A percentile compares a stretch with the other conserved stretches of the same genome.
Conservation (phyloP, 2,113 vertebrate genomes). For the Ornithorhynchus anatinus region DNA sequence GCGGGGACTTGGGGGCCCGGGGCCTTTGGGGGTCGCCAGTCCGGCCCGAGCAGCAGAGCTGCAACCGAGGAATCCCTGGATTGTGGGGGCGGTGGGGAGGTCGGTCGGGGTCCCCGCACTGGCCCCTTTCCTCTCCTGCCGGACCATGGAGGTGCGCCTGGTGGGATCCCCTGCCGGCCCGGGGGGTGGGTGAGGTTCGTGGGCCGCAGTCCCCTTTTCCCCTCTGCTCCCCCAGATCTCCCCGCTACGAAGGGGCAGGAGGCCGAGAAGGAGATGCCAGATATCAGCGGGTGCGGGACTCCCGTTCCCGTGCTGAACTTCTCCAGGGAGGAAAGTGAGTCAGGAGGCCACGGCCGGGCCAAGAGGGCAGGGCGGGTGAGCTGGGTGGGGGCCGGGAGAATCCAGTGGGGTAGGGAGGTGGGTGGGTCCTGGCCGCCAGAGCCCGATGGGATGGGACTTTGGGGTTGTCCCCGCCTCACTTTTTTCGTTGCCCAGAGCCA, state of each 20-base stretch:
- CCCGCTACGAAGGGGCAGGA: not conserved
- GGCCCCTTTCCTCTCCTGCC: not conserved
- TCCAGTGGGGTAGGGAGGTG: rapidly evolving
- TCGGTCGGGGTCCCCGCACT: not conserved
- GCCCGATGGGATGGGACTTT: not conserved
- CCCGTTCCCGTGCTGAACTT: not conserved
- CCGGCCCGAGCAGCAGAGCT: too few relatives aligned
- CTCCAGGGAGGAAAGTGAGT: slow-evolving; percentile 59
- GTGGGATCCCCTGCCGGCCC: too few relatives aligned
- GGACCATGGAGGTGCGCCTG: rapidly evolving
- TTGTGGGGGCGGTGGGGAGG: not conserved
- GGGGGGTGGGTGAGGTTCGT: too few relatives aligned
- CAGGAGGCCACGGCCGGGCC: rapidly evolving
- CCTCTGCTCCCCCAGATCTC: too few relatives aligned
- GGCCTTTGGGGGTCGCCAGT: too few relatives aligned
- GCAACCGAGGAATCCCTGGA: not conserved
- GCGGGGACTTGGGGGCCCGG: too few relatives aligned
- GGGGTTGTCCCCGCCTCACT: too few relatives aligned
- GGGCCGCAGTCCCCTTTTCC: too few relatives aligned
- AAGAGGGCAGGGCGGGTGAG: rapidly evolving
- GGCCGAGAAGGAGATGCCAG: slow-evolving; percentile 20
- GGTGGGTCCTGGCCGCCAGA: not conserved
- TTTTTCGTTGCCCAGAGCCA: too few relatives aligned
- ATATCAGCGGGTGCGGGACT: not conserved
- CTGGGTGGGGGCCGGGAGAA: not conserved